Percentiles rank a stretch among this genome's conserved stretches.
These are phyloP conservation scores for Drosophila jambulina DNA, from an alignment of 1,140 invertebrate genomes.

Conservation along the genomic window DNA sequence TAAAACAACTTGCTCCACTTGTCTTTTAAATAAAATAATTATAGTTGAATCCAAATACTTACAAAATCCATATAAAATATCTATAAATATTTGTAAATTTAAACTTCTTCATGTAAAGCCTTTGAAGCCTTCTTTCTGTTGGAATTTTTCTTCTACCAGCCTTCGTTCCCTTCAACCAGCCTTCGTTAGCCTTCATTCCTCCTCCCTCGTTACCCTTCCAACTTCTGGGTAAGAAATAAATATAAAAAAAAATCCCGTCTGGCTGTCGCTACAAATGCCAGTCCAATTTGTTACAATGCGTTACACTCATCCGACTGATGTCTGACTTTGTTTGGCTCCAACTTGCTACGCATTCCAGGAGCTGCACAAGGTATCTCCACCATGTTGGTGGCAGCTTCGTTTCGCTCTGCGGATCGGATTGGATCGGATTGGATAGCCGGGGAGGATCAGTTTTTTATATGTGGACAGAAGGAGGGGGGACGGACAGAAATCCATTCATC, in stretches of 20 bases:
- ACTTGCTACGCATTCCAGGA: slow-evolving; percentile 85
- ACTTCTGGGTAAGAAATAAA: not conserved
- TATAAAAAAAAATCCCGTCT: slow-evolving; percentile 28
- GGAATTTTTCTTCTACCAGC: not conserved
- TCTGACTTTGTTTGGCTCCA: slow-evolving; percentile 67
- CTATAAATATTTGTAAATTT: not conserved
- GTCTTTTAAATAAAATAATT: not conserved
- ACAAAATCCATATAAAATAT: too few species aligned
- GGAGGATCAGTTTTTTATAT: not conserved
- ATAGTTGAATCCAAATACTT: not conserved
- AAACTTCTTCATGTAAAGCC: not conserved
- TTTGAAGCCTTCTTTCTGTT: not conserved
- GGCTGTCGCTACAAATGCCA: slow-evolving; percentile 77
- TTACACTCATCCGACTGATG: slow-evolving; percentile 64
- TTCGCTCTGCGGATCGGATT: slow-evolving; percentile 18
- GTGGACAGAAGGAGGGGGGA: slow-evolving; percentile 3
- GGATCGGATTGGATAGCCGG: slow-evolving; percentile 13
- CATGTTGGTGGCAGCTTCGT: slow-evolving; percentile 50
- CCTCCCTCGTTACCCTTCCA: not conserved
- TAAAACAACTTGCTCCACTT: not conserved
- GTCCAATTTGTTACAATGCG: slow-evolving; percentile 74
- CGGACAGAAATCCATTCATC: slow-evolving; percentile 83
- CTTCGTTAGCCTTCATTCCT: slow-evolving; percentile 16
- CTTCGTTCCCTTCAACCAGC: not conserved
- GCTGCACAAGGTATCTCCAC: slow-evolving; percentile 84